Evolutionary conservation across 2,113 vertebrate species (phyloP).

Genomic region (Myiopsitta monachus): DNA sequence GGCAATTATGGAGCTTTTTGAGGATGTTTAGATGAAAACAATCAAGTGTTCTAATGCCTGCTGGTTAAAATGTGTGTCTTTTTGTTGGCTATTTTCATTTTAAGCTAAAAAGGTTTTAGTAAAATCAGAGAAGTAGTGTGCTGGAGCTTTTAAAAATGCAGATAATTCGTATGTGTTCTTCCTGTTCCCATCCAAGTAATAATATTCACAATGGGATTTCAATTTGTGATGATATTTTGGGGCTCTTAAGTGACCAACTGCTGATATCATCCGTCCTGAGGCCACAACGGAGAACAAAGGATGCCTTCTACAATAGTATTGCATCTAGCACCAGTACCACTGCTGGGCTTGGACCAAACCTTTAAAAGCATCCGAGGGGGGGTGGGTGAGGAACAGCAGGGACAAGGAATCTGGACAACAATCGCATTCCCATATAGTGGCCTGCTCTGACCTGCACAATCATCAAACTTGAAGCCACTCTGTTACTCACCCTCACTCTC

Average conservation of each 20-base stretch:
- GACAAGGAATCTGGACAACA: background rate
- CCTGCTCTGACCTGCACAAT: background rate
- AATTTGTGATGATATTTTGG: background rate
- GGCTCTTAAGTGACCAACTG: background rate
- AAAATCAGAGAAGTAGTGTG: background rate
- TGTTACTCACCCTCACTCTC: background rate
- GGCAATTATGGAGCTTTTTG: background rate
- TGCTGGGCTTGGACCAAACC: background rate
- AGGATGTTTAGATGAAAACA: background rate
- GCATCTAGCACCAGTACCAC: background rate
- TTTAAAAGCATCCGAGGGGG: background rate
- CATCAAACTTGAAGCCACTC: fast-evolving
- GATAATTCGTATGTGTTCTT: background rate
- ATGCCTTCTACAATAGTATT: background rate
- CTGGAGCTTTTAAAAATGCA: background rate
- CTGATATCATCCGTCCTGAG: background rate
- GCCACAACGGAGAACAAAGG: background rate
- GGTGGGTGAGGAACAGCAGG: background rate
- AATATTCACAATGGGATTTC: background rate
- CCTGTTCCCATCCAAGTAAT: background rate
- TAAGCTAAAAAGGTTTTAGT: background rate
- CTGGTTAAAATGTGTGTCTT: background rate
- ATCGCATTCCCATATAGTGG: fast-evolving
- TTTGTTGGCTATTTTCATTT: background rate
- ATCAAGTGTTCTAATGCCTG: background rate